Conservation (phyloP, 2,888 invertebrate species). For the Ophion slaviceki region DNA sequence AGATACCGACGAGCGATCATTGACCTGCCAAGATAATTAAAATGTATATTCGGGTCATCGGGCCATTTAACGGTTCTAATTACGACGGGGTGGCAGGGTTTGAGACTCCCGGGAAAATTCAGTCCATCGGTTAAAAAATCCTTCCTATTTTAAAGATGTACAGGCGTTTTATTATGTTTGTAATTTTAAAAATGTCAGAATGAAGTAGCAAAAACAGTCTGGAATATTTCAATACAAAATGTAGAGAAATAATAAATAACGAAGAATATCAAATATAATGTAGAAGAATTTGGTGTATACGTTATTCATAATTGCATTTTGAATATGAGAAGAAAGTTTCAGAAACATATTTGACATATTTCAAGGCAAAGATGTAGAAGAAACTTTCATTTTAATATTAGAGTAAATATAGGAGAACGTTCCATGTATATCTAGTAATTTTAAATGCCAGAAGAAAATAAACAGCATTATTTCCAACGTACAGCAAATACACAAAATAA, state of each 20-base stretch:
- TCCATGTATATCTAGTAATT: no score
- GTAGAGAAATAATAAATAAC: not conserved
- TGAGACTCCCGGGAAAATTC: not conserved
- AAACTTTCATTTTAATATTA: no score
- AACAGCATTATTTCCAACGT: not conserved
- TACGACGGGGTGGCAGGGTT: not conserved
- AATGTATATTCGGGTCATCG: not conserved
- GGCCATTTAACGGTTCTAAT: not conserved
- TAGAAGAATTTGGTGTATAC: not conserved
- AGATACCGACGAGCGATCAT: slow-evolving; percentile 29
- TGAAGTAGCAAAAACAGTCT: not conserved
- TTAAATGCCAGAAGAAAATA: no score
- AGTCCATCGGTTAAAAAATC: not conserved
- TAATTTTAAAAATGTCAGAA: not conserved
- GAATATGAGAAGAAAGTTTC: not conserved
- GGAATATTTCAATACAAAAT: not conserved
- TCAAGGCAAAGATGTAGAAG: no score
- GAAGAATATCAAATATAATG: not conserved
- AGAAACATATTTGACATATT: not conserved
- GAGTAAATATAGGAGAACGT: no score
- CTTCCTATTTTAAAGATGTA: not conserved
- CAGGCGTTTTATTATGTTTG: not conserved
- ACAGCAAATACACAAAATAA: not conserved
- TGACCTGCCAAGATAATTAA: slow-evolving; percentile 19
- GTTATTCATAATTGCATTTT: not conserved